phyloP scores from a whole-genome alignment of 2,888 invertebrate species.

The Fragum sueziense region DNA sequence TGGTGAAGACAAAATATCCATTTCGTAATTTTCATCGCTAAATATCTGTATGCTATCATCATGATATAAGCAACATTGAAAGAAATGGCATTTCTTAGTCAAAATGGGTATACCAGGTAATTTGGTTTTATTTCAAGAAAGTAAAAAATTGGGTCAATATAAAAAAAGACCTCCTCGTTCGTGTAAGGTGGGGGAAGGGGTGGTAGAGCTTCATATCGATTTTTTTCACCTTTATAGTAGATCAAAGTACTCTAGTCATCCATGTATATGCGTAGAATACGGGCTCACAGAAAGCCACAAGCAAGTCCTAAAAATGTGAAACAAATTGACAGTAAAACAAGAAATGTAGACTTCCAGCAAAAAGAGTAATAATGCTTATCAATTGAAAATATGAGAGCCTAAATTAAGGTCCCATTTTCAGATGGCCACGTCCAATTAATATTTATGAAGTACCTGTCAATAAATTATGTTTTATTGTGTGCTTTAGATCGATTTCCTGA shows the following conservation, averaged over 20 bases:
- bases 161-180: no score
- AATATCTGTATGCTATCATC: no score
- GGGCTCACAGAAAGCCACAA: neutral
- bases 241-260: neutral
- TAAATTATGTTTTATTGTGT: conserved; percentile 24
- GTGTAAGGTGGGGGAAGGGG: no score
- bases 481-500: conserved; percentile 22
- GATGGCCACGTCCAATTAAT: conserved; percentile 8
- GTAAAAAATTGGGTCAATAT: no score
- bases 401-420: neutral
- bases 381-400: neutral
- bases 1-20: no score
- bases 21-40: no score
- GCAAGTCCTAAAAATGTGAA: neutral
- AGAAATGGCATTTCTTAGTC: no score
- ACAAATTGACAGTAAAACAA: neutral
- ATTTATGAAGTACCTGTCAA: conserved; percentile 21
- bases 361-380: neutral
- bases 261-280: neutral
- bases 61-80: no score
- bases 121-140: no score
- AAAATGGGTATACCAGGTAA: no score
- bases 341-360: neutral
- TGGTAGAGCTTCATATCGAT: no score
- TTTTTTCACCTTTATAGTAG: no score